Conservation (phyloP, 1,140 invertebrate genomes). For the Lepeophtheirus salmonis region DNA sequence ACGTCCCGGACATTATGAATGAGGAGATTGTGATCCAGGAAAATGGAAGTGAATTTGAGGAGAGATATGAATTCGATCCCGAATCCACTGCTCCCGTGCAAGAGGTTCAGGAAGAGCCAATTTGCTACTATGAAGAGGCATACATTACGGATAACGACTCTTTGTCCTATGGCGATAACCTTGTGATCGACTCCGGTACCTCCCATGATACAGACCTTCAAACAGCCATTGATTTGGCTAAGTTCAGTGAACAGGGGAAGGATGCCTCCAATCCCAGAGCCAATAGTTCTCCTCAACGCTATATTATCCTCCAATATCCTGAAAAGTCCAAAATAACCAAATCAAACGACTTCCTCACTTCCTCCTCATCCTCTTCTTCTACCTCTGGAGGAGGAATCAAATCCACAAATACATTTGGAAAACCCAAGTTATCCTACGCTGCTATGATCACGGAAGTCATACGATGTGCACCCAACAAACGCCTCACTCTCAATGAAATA, state of each 20-base stretch:
- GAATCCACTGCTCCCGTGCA: not conserved
- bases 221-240: conserved; percentile 11
- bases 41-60: not conserved
- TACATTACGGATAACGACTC: not conserved
- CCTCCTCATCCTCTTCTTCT: too few species aligned
- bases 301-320: not conserved
- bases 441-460: conserved; percentile 95
- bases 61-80: not conserved
- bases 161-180: not conserved
- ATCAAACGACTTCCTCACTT: not conserved
- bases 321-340: not conserved
- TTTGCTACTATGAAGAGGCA: not conserved
- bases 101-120: not conserved
- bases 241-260: conserved; percentile 10
- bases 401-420: conserved; percentile 26
- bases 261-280: not conserved
- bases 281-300: not conserved
- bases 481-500: conserved; percentile 71
- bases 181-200: not conserved
- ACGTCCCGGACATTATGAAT: not conserved
- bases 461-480: conserved; percentile 62
- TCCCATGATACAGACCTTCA: not conserved
- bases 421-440: conserved; percentile 90
- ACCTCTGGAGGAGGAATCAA: not conserved
- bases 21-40: conserved; percentile 6